Evolutionary conservation across 2,888 invertebrate genomes (phyloP).

Genomic region (Oxycera nigricornis): DNA sequence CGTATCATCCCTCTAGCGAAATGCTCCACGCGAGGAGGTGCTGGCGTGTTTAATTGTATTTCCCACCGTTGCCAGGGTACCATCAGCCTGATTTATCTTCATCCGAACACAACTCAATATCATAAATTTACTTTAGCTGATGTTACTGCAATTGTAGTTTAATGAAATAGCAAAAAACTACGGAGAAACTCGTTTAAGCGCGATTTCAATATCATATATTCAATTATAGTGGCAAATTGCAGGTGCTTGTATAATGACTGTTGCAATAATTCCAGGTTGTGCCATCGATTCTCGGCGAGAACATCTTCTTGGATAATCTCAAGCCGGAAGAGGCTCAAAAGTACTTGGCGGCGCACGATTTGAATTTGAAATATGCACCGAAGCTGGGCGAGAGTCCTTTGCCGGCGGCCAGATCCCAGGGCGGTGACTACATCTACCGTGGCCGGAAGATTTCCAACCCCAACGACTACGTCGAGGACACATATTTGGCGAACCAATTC

Average conservation of each 20-base stretch:
- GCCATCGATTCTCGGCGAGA: constrained; percentile 58
- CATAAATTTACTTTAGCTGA: background rate
- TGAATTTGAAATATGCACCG: constrained; percentile 65
- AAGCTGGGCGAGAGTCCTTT: constrained; percentile 66
- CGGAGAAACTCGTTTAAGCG: background rate
- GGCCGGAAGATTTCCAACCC: constrained; percentile 70
- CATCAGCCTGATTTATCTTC: background rate
- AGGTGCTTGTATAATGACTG: background rate
- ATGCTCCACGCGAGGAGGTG: background rate
- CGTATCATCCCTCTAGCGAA: background rate
- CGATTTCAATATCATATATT: background rate
- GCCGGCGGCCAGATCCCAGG: constrained; percentile 58
- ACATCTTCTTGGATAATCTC: constrained; percentile 64
- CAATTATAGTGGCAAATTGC: constrained; percentile 8
- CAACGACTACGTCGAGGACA: constrained; percentile 73
- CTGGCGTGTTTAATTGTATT: background rate
- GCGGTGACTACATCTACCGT: constrained; percentile 60
- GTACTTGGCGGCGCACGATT: constrained; percentile 58
- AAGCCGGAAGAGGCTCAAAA: constrained; percentile 65
- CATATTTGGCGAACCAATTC: constrained; percentile 74
- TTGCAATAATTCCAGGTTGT: constrained; percentile 48
- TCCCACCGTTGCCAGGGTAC: background rate
- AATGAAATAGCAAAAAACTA: background rate
- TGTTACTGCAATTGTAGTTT: background rate
- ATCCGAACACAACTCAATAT: background rate